Conservation (phyloP, 2,113 vertebrate genomes). For the Cyprichromis sp. region DNA sequence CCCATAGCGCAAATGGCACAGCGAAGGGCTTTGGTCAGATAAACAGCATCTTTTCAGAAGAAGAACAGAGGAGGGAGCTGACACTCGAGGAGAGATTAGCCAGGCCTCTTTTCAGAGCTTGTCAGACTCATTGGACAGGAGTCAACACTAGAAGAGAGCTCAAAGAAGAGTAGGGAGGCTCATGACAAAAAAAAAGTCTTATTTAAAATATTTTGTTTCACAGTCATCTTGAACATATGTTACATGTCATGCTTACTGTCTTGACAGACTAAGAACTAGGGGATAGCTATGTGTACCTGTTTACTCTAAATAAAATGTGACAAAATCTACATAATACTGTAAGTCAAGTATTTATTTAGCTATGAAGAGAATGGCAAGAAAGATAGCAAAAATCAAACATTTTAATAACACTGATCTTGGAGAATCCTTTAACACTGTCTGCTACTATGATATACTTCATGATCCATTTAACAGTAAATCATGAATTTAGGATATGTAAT, state of each 20-base stretch:
- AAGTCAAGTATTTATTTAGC: not conserved
- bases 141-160: conserved; percentile 26
- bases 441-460: not conserved
- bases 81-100: conserved; percentile 60
- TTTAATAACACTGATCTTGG: not conserved
- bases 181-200: not conserved
- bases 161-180: not conserved
- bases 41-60: conserved; percentile 57
- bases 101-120: conserved; percentile 44
- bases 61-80: conserved; percentile 53
- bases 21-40: conserved; percentile 58
- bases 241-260: not conserved
- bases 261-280: not conserved
- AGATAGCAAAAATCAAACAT: not conserved
- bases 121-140: conserved; percentile 44
- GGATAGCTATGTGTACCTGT: not conserved
- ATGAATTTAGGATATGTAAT: not conserved
- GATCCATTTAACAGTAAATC: not conserved
- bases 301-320: not conserved
- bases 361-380: not conserved
- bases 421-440: not conserved
- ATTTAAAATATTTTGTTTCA: not conserved
- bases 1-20: conserved; percentile 46
- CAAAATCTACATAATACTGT: not conserved
- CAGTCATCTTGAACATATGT: not conserved